Conservation (phyloP, 92 coral and sea anemone genomes). For the Bergia puertoricense region DNA sequence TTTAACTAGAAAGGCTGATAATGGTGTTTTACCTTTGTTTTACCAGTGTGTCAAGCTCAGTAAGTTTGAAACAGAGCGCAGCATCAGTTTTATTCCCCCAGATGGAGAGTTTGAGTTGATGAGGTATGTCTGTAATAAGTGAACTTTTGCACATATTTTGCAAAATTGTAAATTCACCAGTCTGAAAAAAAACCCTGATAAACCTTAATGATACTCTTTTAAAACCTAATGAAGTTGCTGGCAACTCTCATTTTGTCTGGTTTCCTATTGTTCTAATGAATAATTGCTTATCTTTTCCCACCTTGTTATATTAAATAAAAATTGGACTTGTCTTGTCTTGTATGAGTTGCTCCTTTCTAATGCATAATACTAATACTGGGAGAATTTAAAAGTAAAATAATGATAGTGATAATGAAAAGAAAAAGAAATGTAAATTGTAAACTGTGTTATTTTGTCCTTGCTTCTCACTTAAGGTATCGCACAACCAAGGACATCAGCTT, state of each 20-base stretch:
- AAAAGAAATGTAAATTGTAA: background rate
- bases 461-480: conserved; percentile 67
- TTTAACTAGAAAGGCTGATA: background rate
- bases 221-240: background rate
- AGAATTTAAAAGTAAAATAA: too few relatives aligned
- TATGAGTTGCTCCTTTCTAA: too few relatives aligned
- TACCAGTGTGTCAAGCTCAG: conserved; percentile 94
- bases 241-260: background rate
- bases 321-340: background rate
- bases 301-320: background rate
- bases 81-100: conserved; percentile 97
- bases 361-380: too few relatives aligned
- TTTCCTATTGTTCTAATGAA: too few relatives aligned
- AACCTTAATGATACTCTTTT: too few relatives aligned
- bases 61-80: conserved; percentile 97
- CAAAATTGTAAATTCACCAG: background rate
- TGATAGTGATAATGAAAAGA: too few relatives aligned
- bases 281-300: background rate
- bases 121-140: conserved; percentile 65
- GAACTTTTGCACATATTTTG: too few relatives aligned
- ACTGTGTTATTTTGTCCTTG: background rate
- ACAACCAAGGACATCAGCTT: conserved; percentile 97
- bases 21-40: background rate
- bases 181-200: background rate
- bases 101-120: conserved; percentile 99